Conservation (phyloP, 2,888 invertebrate genomes). For the Dugesia japonica region DNA sequence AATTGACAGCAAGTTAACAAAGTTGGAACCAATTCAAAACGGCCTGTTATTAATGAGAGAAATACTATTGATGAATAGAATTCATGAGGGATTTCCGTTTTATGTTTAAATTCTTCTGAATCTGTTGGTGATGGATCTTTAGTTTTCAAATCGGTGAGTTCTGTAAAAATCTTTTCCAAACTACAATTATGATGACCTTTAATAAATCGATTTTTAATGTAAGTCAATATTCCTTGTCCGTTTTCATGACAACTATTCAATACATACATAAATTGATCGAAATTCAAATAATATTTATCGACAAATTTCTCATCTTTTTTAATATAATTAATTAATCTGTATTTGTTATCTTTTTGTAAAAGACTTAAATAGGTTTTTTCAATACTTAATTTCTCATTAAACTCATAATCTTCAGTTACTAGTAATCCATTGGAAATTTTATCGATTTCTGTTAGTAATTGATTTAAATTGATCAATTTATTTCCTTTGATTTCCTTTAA, state of each 20-base stretch:
- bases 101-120: background rate
- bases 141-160: background rate
- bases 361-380: background rate
- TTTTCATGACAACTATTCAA: background rate
- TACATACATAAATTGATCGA: background rate
- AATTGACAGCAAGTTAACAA: background rate
- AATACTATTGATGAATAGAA: background rate
- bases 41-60: background rate
- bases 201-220: background rate
- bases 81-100: background rate
- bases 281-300: background rate
- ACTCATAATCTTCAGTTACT: background rate
- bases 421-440: background rate
- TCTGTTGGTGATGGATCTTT: background rate
- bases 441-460: background rate
- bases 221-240: background rate
- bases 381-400: background rate
- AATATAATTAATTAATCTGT: background rate
- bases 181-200: background rate
- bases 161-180: slow-evolving; percentile 6
- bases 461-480: background rate
- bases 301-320: background rate
- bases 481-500: background rate
- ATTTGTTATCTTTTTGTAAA: background rate
- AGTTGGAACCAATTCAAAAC: background rate